Evolutionary conservation across 2,113 vertebrate genomes (phyloP).

Genomic region (Amphilophus citrinellus): DNA sequence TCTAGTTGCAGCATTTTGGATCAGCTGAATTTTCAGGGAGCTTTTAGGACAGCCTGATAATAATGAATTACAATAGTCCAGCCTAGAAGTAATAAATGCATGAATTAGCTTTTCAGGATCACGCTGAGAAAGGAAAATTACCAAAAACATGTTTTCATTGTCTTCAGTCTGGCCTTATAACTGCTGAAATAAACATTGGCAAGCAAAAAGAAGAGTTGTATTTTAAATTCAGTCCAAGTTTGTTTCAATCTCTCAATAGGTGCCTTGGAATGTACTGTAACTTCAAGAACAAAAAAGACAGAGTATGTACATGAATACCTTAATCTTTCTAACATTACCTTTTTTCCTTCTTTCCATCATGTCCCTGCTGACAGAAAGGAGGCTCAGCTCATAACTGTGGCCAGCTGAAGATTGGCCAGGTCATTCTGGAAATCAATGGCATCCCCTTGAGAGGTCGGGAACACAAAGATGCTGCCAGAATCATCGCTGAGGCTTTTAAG

Average conservation of each 20-base stretch:
- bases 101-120: too few relatives aligned
- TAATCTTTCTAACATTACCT: not conserved
- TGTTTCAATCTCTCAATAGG: not conserved
- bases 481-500: conserved; percentile 96
- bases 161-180: too few relatives aligned
- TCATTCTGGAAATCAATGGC: conserved; percentile 95
- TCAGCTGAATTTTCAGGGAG: too few relatives aligned
- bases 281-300: not conserved
- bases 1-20: too few relatives aligned
- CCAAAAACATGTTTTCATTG: too few relatives aligned
- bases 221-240: not conserved
- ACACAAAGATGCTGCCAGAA: conserved; percentile 87
- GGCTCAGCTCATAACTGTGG: conserved; percentile 95
- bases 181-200: too few relatives aligned
- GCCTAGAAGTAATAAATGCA: too few relatives aligned
- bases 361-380: conserved; percentile 82
- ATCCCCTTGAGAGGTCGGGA: conserved; percentile 88
- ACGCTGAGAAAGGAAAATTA: too few relatives aligned
- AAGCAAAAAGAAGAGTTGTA: not conserved
- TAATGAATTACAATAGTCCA: too few relatives aligned
- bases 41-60: too few relatives aligned
- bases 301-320: not conserved
- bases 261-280: not conserved
- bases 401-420: conserved; percentile 94
- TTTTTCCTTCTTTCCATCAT: not conserved